Percentiles rank a stretch among this genome's conserved stretches.
Conservation (phyloP, 2,113 vertebrate species). For the Oncorhynchus nerka region DNA sequence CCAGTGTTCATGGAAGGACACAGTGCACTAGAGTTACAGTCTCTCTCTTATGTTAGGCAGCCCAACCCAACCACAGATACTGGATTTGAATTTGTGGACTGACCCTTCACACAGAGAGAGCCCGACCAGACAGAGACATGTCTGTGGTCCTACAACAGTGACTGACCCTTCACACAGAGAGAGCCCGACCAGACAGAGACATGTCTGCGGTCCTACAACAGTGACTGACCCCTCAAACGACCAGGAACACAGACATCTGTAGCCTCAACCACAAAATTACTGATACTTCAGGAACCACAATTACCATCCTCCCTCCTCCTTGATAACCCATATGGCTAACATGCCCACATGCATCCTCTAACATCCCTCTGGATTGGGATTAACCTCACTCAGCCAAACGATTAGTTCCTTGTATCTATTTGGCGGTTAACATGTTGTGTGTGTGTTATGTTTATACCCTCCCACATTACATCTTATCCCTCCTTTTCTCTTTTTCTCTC, state of each 20-base stretch:
- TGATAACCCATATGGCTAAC: not conserved
- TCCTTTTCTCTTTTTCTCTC: conserved; percentile 15
- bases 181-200: conserved; percentile 27
- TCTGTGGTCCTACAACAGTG: conserved; percentile 8
- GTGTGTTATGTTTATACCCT: conserved; percentile 2
- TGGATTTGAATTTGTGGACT: conserved; percentile 9
- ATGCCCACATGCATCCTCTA: not conserved
- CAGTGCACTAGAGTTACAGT: conserved; percentile 24
- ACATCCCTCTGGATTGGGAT: not conserved
- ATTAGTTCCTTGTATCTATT: conserved; percentile 2
- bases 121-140: conserved; percentile 33
- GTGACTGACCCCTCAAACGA: not conserved
- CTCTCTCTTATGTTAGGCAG: conserved; percentile 26
- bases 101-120: conserved; percentile 19
- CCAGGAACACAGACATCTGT: not conserved
- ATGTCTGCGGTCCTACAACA: conserved; percentile 20
- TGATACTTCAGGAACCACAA: not conserved
- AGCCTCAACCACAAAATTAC: not conserved
- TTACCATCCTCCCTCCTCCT: not conserved
- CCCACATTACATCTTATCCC: conserved; percentile 23
- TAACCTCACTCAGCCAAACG: not conserved
- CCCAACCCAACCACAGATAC: conserved; percentile 20
- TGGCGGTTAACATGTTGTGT: not conserved
- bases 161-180: conserved; percentile 11
- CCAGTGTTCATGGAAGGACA: conserved; percentile 26